Evolutionary conservation across 2,113 vertebrate genomes (phyloP).

Genomic region (Circaetus cinerascens): DNA sequence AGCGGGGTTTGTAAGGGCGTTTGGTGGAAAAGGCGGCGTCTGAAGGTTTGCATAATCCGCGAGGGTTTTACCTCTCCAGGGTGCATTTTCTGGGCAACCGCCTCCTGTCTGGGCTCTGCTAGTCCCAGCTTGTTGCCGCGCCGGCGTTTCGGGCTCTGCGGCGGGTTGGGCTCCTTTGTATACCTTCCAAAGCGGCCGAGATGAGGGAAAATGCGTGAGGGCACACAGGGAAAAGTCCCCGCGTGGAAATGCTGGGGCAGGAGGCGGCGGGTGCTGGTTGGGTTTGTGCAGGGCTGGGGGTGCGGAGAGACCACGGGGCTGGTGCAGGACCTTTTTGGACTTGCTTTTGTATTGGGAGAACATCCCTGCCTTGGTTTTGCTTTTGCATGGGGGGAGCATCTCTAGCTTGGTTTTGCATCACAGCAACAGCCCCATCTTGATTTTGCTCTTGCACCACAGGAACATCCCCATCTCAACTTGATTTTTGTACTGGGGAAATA

Average conservation of each 20-base stretch:
- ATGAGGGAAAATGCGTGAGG: background rate
- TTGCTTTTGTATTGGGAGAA: background rate
- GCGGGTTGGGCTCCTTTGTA: background rate
- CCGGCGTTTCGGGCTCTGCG: background rate
- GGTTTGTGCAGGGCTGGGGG: background rate
- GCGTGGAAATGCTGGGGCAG: fast-evolving
- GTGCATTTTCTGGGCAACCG: background rate
- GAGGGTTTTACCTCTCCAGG: conserved; percentile 9
- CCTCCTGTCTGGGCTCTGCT: background rate
- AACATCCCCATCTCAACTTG: background rate
- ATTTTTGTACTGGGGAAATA: background rate
- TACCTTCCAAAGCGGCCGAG: background rate
- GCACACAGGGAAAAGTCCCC: background rate
- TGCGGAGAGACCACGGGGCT: background rate
- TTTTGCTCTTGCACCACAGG: background rate
- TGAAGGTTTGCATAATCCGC: background rate
- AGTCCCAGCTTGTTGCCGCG: background rate
- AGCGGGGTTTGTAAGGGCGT: background rate
- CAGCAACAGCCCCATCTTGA: too few relatives aligned
- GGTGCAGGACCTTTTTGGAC: too few relatives aligned
- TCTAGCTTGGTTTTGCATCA: background rate
- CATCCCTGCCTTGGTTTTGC: background rate
- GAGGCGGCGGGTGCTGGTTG: fast-evolving
- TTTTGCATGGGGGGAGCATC: background rate
- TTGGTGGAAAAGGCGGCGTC: background rate